Evolutionary conservation across 92 coral and sea anemone species (phyloP).

Genomic region (Epizoanthus ramosus): DNA sequence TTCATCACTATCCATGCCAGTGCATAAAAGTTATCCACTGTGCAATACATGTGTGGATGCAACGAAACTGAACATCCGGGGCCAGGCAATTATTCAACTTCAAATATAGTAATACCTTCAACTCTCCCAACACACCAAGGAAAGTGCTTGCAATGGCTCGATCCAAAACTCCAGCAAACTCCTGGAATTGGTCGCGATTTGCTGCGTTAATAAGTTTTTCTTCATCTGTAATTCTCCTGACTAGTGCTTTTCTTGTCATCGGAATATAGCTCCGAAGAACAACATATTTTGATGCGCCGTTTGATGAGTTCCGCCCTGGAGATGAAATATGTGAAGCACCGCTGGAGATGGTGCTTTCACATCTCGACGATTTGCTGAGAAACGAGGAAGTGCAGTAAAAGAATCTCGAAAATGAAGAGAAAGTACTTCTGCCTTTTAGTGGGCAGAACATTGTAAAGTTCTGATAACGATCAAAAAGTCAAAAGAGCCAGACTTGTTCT

Average conservation of each 20-base stretch:
- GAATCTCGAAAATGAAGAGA: not conserved
- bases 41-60: too few species aligned
- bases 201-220: conserved; percentile 53
- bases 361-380: conserved; percentile 16
- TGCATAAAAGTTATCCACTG: too few species aligned
- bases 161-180: conserved; percentile 71
- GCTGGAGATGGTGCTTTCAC: conserved; percentile 29
- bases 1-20: too few species aligned
- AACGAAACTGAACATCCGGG: too few species aligned
- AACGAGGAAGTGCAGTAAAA: not conserved
- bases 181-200: conserved; percentile 72
- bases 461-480: too few species aligned
- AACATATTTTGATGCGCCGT: conserved; percentile 60
- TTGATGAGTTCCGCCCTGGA: not conserved
- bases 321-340: not conserved
- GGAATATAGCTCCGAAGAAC: conserved; percentile 82
- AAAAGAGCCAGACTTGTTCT: too few species aligned
- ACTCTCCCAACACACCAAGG: conserved; percentile 73
- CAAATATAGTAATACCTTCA: conserved; percentile 65
- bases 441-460: not conserved
- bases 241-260: conserved; percentile 83
- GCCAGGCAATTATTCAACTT: too few species aligned
- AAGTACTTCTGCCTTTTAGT: conserved; percentile 6
- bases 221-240: conserved; percentile 75
- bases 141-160: conserved; percentile 68